Conservation (phyloP, 2,113 vertebrate species). For the Brienomyrus brachyistius region DNA sequence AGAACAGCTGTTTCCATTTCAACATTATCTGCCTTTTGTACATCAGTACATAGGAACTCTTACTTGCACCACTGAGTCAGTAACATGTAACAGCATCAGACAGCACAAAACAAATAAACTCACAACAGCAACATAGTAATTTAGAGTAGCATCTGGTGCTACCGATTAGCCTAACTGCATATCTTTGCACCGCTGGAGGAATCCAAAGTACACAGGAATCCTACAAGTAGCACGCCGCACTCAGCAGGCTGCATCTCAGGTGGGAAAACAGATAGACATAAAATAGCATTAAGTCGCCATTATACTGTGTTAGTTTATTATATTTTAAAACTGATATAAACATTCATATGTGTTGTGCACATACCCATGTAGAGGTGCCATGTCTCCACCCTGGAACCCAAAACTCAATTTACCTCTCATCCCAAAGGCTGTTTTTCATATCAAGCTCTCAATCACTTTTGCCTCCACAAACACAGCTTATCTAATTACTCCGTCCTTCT, state of each 20-base stretch:
- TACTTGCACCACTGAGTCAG: not conserved
- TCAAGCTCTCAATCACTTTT: not conserved
- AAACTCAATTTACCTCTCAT: not conserved
- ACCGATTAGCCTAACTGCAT: not conserved
- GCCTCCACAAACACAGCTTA: not conserved
- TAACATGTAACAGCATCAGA: not conserved
- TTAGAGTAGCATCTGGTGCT: not conserved
- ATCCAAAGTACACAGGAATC: not conserved
- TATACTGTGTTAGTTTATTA: not conserved
- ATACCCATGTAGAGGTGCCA: not conserved
- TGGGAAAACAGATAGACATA: not conserved
- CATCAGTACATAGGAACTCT: not conserved
- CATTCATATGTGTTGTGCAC: not conserved
- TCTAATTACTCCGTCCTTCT: not conserved
- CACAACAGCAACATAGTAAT: too few relatives aligned
- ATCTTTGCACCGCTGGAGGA: not conserved
- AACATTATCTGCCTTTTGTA: not conserved
- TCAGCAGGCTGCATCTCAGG: not conserved
- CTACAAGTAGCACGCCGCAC: not conserved
- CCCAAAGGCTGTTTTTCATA: not conserved
- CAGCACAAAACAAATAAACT: not conserved
- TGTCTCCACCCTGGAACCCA: not conserved
- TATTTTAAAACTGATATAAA: not conserved
- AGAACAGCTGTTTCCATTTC: not conserved
- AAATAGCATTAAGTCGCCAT: not conserved